phyloP scores from a whole-genome alignment of 1,140 invertebrate genomes.

The Gyrodactylus bullatarudis region DNA sequence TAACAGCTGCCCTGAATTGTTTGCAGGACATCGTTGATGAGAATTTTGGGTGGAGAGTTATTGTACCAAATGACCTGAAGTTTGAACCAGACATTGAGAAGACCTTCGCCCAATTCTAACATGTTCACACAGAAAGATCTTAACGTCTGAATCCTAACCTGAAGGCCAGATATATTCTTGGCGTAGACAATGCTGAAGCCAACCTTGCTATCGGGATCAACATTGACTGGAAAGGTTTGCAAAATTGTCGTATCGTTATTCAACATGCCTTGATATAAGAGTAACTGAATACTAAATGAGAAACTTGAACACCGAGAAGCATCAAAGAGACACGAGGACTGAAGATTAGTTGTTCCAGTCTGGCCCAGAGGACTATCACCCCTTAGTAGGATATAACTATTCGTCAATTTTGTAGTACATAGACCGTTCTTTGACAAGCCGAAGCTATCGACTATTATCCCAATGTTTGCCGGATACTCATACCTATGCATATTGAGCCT shows the following conservation, averaged over 20 bases:
- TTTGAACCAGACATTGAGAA: background rate
- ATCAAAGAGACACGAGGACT: background rate
- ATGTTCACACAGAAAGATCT: background rate
- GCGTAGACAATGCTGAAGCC: background rate
- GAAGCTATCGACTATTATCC: background rate
- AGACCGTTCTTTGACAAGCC: background rate
- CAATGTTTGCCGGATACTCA: background rate
- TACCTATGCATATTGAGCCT: background rate
- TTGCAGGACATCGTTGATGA: background rate
- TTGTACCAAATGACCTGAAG: background rate
- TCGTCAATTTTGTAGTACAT: background rate
- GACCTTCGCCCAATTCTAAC: background rate
- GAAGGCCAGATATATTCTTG: background rate
- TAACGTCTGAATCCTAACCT: background rate
- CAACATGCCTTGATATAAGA: background rate
- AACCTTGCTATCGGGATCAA: background rate
- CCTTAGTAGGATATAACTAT: background rate
- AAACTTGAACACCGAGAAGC: background rate
- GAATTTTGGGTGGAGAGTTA: background rate
- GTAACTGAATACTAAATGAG: background rate
- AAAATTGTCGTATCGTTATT: background rate
- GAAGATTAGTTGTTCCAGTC: background rate
- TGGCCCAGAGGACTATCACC: background rate
- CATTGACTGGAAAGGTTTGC: background rate
- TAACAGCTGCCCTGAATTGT: background rate